These are phyloP conservation scores for Rana temporaria DNA, from an alignment of 2,113 vertebrate species.

Conservation along the genomic window DNA sequence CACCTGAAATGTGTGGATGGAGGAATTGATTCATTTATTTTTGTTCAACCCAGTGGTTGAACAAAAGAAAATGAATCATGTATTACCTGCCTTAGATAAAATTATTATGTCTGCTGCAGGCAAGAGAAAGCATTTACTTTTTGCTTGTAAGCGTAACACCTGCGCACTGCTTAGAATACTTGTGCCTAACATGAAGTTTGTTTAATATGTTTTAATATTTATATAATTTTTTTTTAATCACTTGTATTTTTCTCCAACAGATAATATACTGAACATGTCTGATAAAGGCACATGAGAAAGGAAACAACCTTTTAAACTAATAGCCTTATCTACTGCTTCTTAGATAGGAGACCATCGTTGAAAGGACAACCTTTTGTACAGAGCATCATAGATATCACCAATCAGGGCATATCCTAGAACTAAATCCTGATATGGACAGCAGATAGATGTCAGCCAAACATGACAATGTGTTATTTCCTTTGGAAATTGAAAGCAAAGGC, in stretches of 20 bases:
- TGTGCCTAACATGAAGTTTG: no score
- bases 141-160: no score
- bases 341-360: conserved; percentile 57
- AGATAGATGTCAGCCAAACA: conserved; percentile 15
- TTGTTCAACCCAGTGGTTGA: no score
- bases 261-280: neutral
- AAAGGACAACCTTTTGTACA: conserved; percentile 56
- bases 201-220: no score
- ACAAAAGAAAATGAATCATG: no score
- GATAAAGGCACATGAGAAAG: conserved; percentile 60
- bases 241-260: neutral
- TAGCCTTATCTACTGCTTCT: conserved; percentile 45
- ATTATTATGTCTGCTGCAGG: no score
- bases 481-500: neutral
- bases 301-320: conserved; percentile 51
- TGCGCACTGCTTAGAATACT: no score
- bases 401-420: conserved; percentile 61
- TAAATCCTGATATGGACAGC: conserved; percentile 51
- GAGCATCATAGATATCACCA: conserved; percentile 58
- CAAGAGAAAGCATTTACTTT: no score
- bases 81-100: no score
- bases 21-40: no score
- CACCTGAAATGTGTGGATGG: no score
- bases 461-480: neutral
- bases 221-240: no score